Percentiles rank a stretch among this genome's conserved stretches.
Conservation (phyloP, 2,888 invertebrate genomes). For the Nemapogon koenigi region DNA sequence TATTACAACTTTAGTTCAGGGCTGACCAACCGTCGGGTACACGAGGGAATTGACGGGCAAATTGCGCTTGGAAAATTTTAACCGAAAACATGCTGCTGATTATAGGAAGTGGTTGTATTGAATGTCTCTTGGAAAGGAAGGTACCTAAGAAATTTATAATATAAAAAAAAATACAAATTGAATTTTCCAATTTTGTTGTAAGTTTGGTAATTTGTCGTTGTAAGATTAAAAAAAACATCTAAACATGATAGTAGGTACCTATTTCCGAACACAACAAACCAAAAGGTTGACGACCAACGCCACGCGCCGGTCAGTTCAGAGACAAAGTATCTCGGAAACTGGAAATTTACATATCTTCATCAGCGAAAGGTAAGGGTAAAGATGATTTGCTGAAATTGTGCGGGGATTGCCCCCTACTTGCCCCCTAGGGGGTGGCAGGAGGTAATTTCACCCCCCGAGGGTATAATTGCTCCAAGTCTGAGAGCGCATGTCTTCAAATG, state of each 20-base stretch:
- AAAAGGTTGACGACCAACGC: constrained; percentile 24
- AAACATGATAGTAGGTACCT: background rate
- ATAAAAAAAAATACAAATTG: too few relatives aligned
- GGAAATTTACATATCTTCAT: constrained; percentile 56
- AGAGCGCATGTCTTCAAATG: constrained; percentile 44
- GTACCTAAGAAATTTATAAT: too few relatives aligned
- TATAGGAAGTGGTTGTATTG: too few relatives aligned
- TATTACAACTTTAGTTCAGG: constrained; percentile 20
- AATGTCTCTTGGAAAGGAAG: too few relatives aligned
- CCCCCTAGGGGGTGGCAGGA: background rate
- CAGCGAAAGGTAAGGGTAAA: constrained; percentile 48
- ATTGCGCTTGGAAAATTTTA: background rate
- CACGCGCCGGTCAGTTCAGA: constrained; percentile 16
- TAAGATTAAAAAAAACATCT: too few relatives aligned
- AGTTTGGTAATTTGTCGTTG: too few relatives aligned
- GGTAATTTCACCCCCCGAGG: constrained; percentile 13
- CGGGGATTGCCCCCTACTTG: too few relatives aligned
- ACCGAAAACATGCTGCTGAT: too few relatives aligned
- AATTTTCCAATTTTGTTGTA: too few relatives aligned
- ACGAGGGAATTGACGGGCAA: constrained; percentile 4
- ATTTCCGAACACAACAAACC: too few relatives aligned
- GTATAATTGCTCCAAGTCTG: constrained; percentile 37
- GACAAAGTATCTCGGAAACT: constrained; percentile 31
- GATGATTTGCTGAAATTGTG: constrained; percentile 50
- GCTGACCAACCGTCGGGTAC: constrained; percentile 17